phyloP scores from a whole-genome alignment of 2,797 vertebrate genomes.

The Buphagus erythrorhynchus region DNA sequence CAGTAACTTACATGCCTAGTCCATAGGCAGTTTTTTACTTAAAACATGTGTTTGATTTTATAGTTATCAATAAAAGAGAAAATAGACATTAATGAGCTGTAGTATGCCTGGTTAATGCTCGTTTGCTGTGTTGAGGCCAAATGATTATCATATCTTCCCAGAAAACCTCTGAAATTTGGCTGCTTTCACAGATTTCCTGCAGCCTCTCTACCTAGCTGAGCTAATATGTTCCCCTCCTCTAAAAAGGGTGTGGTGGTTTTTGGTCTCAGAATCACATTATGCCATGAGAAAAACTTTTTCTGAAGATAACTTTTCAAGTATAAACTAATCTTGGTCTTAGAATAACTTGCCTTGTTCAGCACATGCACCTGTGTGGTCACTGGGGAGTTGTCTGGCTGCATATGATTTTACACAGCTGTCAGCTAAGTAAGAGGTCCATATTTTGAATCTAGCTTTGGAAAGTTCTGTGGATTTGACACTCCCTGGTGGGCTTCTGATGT shows the following conservation, averaged over 20 bases:
- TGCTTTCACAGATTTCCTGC: background rate
- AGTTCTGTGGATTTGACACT: conserved; percentile 73
- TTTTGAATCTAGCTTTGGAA: conserved; percentile 69
- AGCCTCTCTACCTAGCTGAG: conserved; percentile 47
- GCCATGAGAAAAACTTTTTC: conserved; percentile 50
- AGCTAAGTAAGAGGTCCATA: conserved; percentile 75
- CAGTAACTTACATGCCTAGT: background rate
- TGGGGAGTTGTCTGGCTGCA: conserved; percentile 71
- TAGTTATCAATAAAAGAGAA: background rate
- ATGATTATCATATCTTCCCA: background rate
- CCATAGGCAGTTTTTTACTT: background rate
- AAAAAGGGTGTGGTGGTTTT: conserved; percentile 42
- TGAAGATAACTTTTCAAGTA: conserved; percentile 31
- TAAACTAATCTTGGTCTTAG: conserved; percentile 53
- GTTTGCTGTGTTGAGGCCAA: background rate
- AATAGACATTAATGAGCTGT: background rate
- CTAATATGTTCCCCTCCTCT: conserved; percentile 27
- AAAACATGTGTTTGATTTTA: background rate
- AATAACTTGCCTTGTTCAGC: conserved; percentile 62
- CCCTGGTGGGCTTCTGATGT: conserved; percentile 72
- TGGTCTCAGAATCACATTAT: conserved; percentile 37
- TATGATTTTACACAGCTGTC: conserved; percentile 77
- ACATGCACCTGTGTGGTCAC: conserved; percentile 70
- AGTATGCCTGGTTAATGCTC: background rate
- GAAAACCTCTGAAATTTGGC: conserved; percentile 32